Base-by-base conservation (phyloP, 2,797 vertebrate species). In the Tapera naevia region DNA sequence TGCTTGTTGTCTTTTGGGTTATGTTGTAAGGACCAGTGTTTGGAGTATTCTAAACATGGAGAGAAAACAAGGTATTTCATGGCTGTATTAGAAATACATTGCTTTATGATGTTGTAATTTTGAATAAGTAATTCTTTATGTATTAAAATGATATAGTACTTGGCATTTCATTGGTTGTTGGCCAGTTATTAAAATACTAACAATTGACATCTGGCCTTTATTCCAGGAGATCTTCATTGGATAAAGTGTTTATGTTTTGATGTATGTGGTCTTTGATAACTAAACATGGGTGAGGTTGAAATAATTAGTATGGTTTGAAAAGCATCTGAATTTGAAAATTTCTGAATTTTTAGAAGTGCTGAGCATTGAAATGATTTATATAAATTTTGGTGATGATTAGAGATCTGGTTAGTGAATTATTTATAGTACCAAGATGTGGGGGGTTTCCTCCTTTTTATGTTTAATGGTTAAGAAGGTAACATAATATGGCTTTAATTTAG, bases 361-460 rank as follows among this genome's bases (percentile, higher is more conserved):
- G 18, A 86, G 3, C 4, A 46, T 19, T 50, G 8, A 4, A 61
- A 64, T 60, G 17, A 53, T 75, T 93, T 54, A 35, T 73, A 53
- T 45, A 81, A 75, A 41, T 25, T 1, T 58, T 65, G 46, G 7
- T 45, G 11, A 54, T 43, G 5, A 46, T 64, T 65, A 19, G n/a
- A 54, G 17, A 69, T 66, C 2, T 70, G 23, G 6, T 2, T 48
- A 53, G 5, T 16, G 13, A 72, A 65, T 39, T 86, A 61, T 61
- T 73, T 28, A 22, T 32, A 76, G 9, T n/a, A 53, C 12, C 15
- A 51, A 35, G 18, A 58, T 58, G 6, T 19, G 22, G 3, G 3
- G 2, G 3, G 15, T 11, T 4, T 10, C n/a, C 45, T 45, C 19
- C 9, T 27, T 17, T 12, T 22, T 0, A 5, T 45, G 5, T 35